Conservation (phyloP, 2,888 invertebrate species). For the Thelaira solivaga region DNA sequence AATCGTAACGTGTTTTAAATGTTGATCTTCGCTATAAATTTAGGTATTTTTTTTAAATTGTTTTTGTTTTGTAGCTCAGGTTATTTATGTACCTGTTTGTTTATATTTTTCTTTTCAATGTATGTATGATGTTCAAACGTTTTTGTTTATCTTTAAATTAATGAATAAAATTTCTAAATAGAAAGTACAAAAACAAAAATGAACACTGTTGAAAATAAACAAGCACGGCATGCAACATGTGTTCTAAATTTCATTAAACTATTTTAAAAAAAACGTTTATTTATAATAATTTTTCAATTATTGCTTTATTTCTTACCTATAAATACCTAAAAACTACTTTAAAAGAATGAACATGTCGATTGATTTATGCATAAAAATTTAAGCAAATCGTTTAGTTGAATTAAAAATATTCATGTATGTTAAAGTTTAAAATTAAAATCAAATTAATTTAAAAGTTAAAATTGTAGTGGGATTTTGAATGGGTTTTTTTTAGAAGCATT, state of each 20-base stretch:
- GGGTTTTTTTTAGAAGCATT: too few species aligned
- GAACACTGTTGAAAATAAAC: slow-evolving; percentile 22
- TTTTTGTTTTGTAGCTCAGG: not conserved
- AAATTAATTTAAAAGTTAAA: not conserved
- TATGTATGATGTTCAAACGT: not conserved
- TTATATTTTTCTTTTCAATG: not conserved
- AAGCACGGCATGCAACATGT: slow-evolving; percentile 11
- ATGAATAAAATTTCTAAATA: slow-evolving; percentile 22
- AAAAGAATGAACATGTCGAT: slow-evolving; percentile 9
- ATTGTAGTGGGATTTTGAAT: too few species aligned
- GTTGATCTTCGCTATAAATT: too few species aligned
- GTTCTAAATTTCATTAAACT: not conserved
- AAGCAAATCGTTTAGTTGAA: not conserved
- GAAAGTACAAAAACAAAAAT: not conserved
- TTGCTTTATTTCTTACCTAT: not conserved
- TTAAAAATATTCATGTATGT: too few species aligned
- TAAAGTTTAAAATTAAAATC: not conserved
- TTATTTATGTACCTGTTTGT: slow-evolving; percentile 50
- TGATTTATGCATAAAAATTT: slow-evolving; percentile 33
- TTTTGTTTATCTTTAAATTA: slow-evolving; percentile 31
- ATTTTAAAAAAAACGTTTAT: not conserved
- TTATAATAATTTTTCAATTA: slow-evolving; percentile 6
- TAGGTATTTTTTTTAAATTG: not conserved
- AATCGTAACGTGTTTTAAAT: too few species aligned
- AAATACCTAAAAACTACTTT: slow-evolving; percentile 1